Evolutionary conservation across 2,888 invertebrate genomes (phyloP), one percentile per base, ranked within the genome.

Genomic region (Oscheius sp.): DNA sequence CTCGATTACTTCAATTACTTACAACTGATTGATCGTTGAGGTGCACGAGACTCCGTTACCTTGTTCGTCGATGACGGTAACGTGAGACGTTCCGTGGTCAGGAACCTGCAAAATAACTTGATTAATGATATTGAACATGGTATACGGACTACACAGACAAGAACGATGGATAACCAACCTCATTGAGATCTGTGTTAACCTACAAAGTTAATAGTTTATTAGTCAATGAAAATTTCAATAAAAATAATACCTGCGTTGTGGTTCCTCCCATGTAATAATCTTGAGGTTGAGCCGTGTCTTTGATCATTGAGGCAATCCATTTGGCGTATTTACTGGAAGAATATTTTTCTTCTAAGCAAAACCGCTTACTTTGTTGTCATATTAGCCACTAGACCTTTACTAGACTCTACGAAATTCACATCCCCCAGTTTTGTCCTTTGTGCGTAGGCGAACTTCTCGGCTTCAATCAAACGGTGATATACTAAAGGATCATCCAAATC

Each of bases 31-130:
- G 20, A 94, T 90, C 0, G 95, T 93, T 78, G 94, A 93, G 1
- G 96, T 96, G 0, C 92, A 91, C 0, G 95, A 92, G 0, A 96
- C 93, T 0, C 95, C 96, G 86, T 95, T 94, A 0, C 96, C 95
- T 85, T 93, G 92, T 4, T 72, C 73, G 51, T 86, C 86, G 30
- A 95, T 87, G 49, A 95, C 91, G 0, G 93, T 92, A 36, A 94
- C 90, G 85, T 97, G 96, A 0, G 95, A 91, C 0, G 97, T 97
- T 44, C 95, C 95, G 86, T 92, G 91, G 73, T 87, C 86, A 62
- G 92, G 90, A 17, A 59, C 59, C 59, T 59, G 24, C n/a, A 54
- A 32, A 1, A 4, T 22, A 49, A 28, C n/a, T 32, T 32, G 8
- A 30, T 12, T 14, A 14, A 20, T 8, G 12, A 38, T 26, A 41